Base-by-base conservation (phyloP, 2,888 invertebrate species). In the Tigriopus californicus region DNA sequence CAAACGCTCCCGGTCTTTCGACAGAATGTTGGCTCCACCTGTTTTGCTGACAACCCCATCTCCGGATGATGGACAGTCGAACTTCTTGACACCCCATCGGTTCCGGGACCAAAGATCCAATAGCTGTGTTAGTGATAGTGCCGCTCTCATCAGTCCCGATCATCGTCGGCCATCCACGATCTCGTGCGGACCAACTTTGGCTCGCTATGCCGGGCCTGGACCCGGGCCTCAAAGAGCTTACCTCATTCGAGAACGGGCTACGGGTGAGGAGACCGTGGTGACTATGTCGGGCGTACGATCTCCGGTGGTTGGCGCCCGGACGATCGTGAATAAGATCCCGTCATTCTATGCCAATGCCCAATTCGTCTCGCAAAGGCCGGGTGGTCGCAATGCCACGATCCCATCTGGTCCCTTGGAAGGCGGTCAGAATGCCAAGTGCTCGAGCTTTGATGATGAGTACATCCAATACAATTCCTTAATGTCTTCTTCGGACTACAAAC, bases 91-190 rank as follows among this genome's bases (percentile, higher is more conserved):
- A 33, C 33, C 33, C 3, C 33, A 33, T 33, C 33, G 33, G 8
- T 33, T 33, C 33, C 33, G 33, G 3, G 33, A 33, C 33, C 33
- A 33, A 8, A 52, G 52, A 22, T 25, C 25, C 52, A 52, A 52
- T 52, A 25, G 25, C 52, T 52, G 52, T 52, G 52, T 52, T 24
- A 52, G 52, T 25, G 52, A 52, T 22, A 25, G 25, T 52, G 52
- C 33, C 15, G 52, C 52, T 18, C 20, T 52, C 52, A 25, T 18
- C 33, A 40, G 24, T 20, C 15, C 20, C 25, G 18, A 24, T 20
- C 20, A 20, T 13, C 15, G 25, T 8, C 52, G 52, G 22, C 33
- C 33, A 33, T 33, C 33, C 33, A 33, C 33, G 8, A 33, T 33
- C 3, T 33, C 33, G 33, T 33, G 33, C 33, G 33, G 33, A 33